Conservation (phyloP, 2,113 vertebrate genomes). For the Rallus limicola region DNA sequence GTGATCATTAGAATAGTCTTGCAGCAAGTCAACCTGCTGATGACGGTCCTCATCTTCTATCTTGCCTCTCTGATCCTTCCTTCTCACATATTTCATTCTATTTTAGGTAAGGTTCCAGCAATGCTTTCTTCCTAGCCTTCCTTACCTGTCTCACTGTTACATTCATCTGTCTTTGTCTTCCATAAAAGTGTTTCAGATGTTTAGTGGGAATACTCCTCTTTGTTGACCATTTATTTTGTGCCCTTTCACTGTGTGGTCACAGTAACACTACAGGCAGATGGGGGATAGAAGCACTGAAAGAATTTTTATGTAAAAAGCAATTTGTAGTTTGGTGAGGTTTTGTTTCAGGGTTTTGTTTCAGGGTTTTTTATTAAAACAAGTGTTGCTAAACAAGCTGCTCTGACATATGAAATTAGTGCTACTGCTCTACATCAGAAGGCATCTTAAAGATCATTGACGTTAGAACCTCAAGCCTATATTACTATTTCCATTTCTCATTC, state of each 20-base stretch:
- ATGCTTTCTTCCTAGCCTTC: background rate
- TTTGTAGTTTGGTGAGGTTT: background rate
- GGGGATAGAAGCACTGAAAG: background rate
- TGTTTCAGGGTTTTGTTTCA: background rate
- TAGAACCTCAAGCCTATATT: background rate
- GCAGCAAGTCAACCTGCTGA: conserved; percentile 6
- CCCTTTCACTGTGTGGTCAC: background rate
- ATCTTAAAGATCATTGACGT: background rate
- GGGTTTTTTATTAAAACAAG: background rate
- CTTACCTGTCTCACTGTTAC: background rate
- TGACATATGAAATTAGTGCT: background rate
- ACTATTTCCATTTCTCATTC: background rate
- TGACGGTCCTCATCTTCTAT: conserved; percentile 7
- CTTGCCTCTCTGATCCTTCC: conserved; percentile 22
- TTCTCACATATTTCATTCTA: background rate
- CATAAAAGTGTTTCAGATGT: background rate
- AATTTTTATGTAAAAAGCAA: background rate
- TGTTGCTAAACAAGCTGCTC: background rate
- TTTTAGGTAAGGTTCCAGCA: conserved; percentile 22
- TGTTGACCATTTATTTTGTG: background rate
- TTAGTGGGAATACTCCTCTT: background rate
- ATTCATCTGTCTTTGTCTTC: background rate
- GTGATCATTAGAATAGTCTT: conserved; percentile 34
- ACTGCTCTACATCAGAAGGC: background rate
- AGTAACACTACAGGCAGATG: background rate